A percentile compares a stretch with the other conserved stretches of the same genome.
These are phyloP conservation scores for Hemicrepidius hirtus DNA, from an alignment of 2,888 invertebrate genomes.

Conservation along the genomic window DNA sequence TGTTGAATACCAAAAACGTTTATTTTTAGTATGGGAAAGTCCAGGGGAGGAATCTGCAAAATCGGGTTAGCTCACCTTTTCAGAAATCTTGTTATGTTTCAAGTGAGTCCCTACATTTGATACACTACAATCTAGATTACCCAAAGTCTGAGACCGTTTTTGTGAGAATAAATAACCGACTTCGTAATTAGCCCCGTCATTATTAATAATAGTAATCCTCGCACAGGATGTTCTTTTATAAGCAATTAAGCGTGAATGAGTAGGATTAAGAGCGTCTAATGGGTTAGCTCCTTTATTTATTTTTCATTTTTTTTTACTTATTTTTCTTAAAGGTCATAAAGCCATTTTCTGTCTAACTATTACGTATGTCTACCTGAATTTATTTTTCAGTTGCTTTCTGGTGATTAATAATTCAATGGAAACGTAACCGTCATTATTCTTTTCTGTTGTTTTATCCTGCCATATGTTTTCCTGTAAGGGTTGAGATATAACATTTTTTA, in stretches of 20 bases:
- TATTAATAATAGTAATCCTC: slow-evolving; percentile 3
- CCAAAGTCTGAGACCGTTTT: not conserved
- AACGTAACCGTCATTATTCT: not conserved
- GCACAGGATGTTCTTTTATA: slow-evolving; percentile 14
- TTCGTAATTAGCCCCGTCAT: not conserved
- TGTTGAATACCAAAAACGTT: too few species aligned
- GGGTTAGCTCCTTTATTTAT: not conserved
- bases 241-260: not conserved
- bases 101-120: too few species aligned
- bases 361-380: not conserved
- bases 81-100: too few species aligned
- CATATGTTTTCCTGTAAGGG: not conserved
- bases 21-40: too few species aligned
- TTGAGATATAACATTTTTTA: too few species aligned
- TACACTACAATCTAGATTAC: too few species aligned
- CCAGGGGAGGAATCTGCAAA: too few species aligned
- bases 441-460: not conserved
- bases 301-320: not conserved
- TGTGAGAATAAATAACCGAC: too few species aligned
- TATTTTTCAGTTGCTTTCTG: not conserved
- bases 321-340: too few species aligned
- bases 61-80: too few species aligned
- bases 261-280: not conserved
- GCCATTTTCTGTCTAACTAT: not conserved
- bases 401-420: not conserved